Base-by-base conservation (phyloP, 2,797 vertebrate genomes). In the Sebastes flavidus region DNA sequence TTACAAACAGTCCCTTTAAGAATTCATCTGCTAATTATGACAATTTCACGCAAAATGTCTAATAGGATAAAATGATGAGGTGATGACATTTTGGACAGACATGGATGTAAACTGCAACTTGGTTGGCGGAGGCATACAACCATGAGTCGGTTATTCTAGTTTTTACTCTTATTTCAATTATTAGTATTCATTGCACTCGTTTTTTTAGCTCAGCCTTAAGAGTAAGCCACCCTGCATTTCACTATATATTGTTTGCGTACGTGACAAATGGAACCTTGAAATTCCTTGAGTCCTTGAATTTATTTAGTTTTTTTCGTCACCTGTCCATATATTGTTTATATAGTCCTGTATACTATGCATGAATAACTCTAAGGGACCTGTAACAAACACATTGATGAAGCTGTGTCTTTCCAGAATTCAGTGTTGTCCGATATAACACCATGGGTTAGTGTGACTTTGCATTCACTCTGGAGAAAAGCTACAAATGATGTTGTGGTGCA, bases 381-480 rank as follows among this genome's bases (percentile, higher is more conserved):
- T 63, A 18, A 30, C 42, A 56, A 71, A 42, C 20, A 22, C 32
- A 20, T 1, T 25, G 4, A 13, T 62, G 24, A 65, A 70, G n/a
- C 18, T 62, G 20, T 62, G 20, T 67, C 49, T 62, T 12, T 66
- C 9, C 24, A 56, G 14, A 71, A 30, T 32, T 16, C 46, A 22
- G 2, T 54, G 36, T 65, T 65, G 36, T 76, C 69, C 14, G 11
- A 5, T 54, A 4, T 54, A 65, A 69, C 20, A n/a, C 10, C 32
- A 72, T 36, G 13, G 52, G 20, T 65, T 66, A 18, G n/a, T 66
- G 75, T 78, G 68, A 73, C 62, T 82, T 62, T 80, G 62, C 65
- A 76, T 85, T 63, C 69, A 83, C 62, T 75, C 42, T 75, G 61
- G 42, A 62, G 72, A 54, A 70, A 83, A 68, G 24, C 29, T 71